A percentile compares a stretch with the other conserved stretches of the same genome.
Conservation (phyloP, 2,113 vertebrate species). For the Paramisgurnus dabryanus region DNA sequence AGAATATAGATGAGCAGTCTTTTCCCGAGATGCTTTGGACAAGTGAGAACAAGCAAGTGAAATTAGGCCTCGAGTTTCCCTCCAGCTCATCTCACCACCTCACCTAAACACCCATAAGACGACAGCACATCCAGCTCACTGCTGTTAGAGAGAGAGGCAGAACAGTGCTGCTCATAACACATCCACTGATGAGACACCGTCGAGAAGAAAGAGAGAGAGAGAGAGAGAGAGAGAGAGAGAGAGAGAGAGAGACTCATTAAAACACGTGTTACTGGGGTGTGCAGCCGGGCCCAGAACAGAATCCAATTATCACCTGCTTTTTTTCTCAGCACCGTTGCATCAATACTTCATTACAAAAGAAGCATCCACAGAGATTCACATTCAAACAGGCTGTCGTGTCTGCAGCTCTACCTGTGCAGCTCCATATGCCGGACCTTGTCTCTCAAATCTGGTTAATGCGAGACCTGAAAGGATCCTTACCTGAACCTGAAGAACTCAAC, state of each 20-base stretch:
- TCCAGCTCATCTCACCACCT: conserved; percentile 14
- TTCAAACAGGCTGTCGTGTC: conserved; percentile 15
- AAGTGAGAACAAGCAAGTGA: conserved; percentile 36
- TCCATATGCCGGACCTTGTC: background rate
- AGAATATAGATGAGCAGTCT: background rate
- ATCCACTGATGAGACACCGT: conserved; percentile 39
- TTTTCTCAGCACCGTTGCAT: conserved; percentile 47
- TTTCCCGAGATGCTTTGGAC: background rate
- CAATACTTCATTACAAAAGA: conserved; percentile 59
- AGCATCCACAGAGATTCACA: conserved; percentile 51
- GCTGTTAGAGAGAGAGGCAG: conserved; percentile 27
- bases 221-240: conserved; percentile 38
- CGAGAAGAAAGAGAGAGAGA: background rate
- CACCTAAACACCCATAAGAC: conserved; percentile 17
- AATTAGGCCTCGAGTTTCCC: conserved; percentile 5
- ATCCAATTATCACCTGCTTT: conserved; percentile 61
- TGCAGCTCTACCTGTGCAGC: conserved; percentile 37
- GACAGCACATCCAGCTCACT: background rate
- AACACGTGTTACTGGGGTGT: conserved; percentile 57
- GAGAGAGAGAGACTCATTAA: conserved; percentile 54
- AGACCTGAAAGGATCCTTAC: no score
- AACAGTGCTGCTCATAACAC: conserved; percentile 30
- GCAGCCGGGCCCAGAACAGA: conserved; percentile 51
- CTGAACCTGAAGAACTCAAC: no score
- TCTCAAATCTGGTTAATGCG: background rate